A percentile compares a stretch with the other conserved stretches of the same genome.
Evolutionary conservation across 2,113 vertebrate species (phyloP).

Genomic region (Pomatorhinus ruficollis): DNA sequence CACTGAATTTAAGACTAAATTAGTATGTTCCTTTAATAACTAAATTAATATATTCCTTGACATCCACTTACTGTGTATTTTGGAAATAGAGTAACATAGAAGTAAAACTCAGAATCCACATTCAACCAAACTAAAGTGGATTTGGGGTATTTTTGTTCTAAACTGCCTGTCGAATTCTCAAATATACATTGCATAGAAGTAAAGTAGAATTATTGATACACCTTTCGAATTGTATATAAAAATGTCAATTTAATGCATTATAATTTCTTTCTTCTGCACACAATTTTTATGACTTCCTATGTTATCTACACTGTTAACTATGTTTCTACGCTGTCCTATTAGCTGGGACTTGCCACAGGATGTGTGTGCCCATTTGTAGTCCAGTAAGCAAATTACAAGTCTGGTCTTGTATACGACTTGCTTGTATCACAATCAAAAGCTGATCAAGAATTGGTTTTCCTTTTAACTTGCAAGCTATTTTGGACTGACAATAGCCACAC

Average conservation of each 20-base stretch:
- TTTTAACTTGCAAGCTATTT: slow-evolving; percentile 28
- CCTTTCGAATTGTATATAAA: background rate
- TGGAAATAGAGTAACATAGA: background rate
- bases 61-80: background rate
- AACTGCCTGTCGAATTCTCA: background rate
- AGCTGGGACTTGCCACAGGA: background rate
- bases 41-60: background rate
- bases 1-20: background rate
- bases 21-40: background rate
- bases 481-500: background rate
- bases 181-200: background rate
- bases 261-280: background rate
- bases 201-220: background rate
- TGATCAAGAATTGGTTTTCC: background rate
- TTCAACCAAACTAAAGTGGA: background rate
- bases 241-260: background rate
- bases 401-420: background rate
- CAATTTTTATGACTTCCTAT: background rate
- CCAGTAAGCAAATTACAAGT: background rate
- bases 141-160: background rate
- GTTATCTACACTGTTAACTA: background rate
- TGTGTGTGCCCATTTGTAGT: background rate
- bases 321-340: background rate
- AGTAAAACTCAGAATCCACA: background rate
- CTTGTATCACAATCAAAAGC: background rate